Conservation (phyloP, 2,888 invertebrate genomes). For the Colostygia pectinataria region DNA sequence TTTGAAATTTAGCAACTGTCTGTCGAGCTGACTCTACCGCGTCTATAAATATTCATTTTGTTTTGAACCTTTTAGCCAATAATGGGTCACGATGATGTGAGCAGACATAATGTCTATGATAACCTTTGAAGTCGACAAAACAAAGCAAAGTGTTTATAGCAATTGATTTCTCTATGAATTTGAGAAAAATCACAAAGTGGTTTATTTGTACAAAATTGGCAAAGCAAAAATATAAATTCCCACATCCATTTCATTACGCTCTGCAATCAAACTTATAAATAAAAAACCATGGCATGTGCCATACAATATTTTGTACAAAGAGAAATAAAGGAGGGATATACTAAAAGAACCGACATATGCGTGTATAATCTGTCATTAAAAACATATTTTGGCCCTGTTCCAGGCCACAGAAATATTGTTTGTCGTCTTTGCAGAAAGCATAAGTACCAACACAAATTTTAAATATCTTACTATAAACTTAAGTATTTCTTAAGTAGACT, state of each 20-base stretch:
- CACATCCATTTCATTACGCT: no score
- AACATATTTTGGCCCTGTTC: constrained; percentile 73
- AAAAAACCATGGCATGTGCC: background rate
- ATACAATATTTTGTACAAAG: constrained; percentile 20
- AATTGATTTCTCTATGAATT: no score
- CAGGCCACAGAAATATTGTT: constrained; percentile 74
- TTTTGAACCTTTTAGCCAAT: constrained; percentile 50
- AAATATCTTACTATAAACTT: constrained; percentile 50
- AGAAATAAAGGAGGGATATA: constrained; percentile 48
- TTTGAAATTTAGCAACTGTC: constrained; percentile 82
- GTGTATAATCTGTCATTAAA: constrained; percentile 78
- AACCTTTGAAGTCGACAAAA: background rate
- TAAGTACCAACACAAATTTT: constrained; percentile 43
- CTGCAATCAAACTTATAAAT: no score
- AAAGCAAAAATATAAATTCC: no score
- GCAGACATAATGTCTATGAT: background rate
- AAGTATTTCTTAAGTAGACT: constrained; percentile 36
- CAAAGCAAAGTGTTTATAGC: no score
- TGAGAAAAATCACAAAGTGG: no score
- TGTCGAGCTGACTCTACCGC: constrained; percentile 47
- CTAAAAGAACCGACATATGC: constrained; percentile 64
- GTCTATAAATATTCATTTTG: constrained; percentile 74
- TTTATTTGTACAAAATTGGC: no score
- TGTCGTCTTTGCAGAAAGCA: constrained; percentile 67
- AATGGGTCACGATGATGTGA: constrained; percentile 48